phyloP scores from a whole-genome alignment of 2,888 invertebrate genomes.

The Lycia hirtaria region DNA sequence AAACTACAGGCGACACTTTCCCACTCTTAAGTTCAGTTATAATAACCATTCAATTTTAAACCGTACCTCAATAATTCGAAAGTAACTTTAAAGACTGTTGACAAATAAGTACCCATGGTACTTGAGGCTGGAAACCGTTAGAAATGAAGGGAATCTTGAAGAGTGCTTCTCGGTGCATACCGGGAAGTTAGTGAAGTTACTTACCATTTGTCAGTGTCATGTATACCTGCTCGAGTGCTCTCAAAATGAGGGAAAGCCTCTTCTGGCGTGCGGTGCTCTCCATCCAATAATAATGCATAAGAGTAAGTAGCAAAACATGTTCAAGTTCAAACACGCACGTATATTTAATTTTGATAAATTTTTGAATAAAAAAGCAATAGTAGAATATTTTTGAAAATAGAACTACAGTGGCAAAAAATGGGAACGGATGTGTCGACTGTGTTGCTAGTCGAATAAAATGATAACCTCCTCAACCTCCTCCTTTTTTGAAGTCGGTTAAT shows the following conservation, averaged over 20 bases:
- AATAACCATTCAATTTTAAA: slow-evolving; percentile 38
- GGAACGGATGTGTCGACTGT: no score
- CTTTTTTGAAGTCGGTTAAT: no score
- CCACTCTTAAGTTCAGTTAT: slow-evolving; percentile 20
- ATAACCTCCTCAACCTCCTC: no score
- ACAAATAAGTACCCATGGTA: slow-evolving; percentile 35
- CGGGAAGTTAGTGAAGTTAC: slow-evolving; percentile 19
- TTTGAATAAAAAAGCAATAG: no score
- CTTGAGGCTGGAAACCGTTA: slow-evolving; percentile 44
- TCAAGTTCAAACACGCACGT: neutral
- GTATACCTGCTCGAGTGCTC: slow-evolving; percentile 22
- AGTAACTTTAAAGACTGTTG: slow-evolving; percentile 21
- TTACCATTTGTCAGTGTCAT: slow-evolving; percentile 30
- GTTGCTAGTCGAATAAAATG: no score
- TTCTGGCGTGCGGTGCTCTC: no score
- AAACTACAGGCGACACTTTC: slow-evolving; percentile 47
- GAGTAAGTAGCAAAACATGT: neutral
- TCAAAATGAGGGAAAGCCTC: slow-evolving; percentile 15
- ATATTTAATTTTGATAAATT: neutral
- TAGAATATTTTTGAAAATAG: no score
- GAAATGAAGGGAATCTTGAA: slow-evolving; percentile 31
- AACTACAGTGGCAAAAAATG: no score
- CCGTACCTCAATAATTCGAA: slow-evolving; percentile 38
- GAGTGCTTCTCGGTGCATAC: slow-evolving; percentile 22
- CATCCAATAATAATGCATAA: slow-evolving; percentile 1